Evolutionary conservation across 2,113 vertebrate genomes (phyloP).

Genomic region (Percina caprodes): DNA sequence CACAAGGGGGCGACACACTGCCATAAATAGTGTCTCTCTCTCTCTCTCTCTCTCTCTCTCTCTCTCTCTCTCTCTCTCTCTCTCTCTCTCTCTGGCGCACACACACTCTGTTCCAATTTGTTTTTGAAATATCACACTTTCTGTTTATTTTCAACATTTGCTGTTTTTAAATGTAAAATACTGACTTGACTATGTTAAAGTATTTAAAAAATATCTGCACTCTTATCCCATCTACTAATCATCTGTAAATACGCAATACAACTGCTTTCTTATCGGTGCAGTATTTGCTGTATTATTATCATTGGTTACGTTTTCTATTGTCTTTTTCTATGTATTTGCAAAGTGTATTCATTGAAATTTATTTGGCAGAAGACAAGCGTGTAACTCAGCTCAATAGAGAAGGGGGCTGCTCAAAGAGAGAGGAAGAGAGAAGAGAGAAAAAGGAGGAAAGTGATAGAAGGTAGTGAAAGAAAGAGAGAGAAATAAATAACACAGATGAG

Average conservation of each 20-base stretch:
- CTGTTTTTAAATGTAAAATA: too few species aligned
- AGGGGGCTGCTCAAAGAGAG: neutral
- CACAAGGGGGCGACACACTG: conserved; percentile 74
- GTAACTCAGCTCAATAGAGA: neutral
- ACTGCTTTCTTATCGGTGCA: neutral
- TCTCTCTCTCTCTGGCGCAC: too few species aligned
- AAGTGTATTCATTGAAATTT: neutral
- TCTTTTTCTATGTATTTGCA: neutral
- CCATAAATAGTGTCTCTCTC: conserved; percentile 14
- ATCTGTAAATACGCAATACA: neutral
- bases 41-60: neutral
- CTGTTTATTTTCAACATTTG: too few species aligned
- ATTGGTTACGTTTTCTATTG: neutral
- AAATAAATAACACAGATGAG: neutral
- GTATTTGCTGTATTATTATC: neutral
- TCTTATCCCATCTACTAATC: neutral
- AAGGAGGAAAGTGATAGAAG: neutral
- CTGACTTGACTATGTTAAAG: too few species aligned
- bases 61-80: neutral
- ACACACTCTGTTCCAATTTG: too few species aligned
- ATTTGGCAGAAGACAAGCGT: too few species aligned
- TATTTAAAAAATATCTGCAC: too few species aligned
- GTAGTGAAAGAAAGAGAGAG: neutral
- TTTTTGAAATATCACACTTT: too few species aligned
- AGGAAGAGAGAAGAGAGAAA: neutral